phyloP scores from a whole-genome alignment of 92 coral and sea anemone species.

The Parazoanthus darwini region DNA sequence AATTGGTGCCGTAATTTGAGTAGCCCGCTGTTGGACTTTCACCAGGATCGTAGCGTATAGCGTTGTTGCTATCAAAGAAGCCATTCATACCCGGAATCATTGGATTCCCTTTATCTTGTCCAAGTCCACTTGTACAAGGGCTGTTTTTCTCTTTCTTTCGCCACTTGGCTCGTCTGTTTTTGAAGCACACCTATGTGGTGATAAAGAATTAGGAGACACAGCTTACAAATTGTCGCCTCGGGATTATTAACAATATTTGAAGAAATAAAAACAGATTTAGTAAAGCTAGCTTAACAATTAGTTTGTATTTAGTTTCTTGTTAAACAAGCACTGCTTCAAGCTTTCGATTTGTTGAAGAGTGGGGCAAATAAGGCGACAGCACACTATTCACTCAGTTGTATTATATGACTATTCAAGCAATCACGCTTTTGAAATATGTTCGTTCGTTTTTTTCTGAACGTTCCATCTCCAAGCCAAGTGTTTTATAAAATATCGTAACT shows the following conservation, averaged over 20 bases:
- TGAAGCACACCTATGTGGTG: constrained; percentile 90
- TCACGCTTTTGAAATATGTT: not conserved
- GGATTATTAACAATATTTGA: constrained; percentile 29
- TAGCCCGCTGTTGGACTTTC: constrained; percentile 82
- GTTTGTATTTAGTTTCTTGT: constrained; percentile 24
- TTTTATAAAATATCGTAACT: not conserved
- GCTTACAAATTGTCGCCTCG: constrained; percentile 43
- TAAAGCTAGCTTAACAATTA: constrained; percentile 40
- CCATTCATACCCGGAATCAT: constrained; percentile 82
- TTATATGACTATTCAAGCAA: constrained; percentile 1
- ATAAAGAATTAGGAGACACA: constrained; percentile 34
- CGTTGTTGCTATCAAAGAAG: constrained; percentile 66
- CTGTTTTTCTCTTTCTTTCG: constrained; percentile 96
- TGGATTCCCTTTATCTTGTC: constrained; percentile 74
- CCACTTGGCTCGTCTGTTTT: constrained; percentile 97
- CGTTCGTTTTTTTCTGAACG: not conserved
- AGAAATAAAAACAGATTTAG: constrained; percentile 40
- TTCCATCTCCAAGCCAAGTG: not conserved
- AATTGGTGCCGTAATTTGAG: constrained; percentile 76
- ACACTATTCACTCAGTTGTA: too few relatives aligned
- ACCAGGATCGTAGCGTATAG: constrained; percentile 77
- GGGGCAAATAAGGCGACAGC: not conserved
- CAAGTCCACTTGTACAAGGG: constrained; percentile 70
- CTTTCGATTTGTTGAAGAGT: not conserved
- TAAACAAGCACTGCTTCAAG: constrained; percentile 17